Base-by-base conservation (phyloP, 2,888 invertebrate species). In the Apamea sordens region DNA sequence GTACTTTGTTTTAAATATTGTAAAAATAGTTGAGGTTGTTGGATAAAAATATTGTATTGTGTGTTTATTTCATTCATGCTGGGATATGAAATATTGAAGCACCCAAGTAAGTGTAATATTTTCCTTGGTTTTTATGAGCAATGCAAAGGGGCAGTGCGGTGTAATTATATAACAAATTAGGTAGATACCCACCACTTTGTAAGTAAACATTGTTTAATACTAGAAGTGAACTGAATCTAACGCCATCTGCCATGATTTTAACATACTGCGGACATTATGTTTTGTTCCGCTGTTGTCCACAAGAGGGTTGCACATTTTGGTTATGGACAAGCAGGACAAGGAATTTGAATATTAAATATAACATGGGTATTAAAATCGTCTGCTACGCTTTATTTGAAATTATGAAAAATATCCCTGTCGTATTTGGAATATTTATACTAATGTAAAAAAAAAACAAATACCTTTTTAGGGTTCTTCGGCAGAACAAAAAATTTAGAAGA, bases 191-290 rank as follows among this genome's bases (percentile, higher is more conserved):
- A 47, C 11, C 47, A 13, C 47, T 47, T 13, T 44, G 44, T 44
- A 44, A 44, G 44, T 44, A 44, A 44, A 44, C 36, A 44, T 44
- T 44, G 44, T 36, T 5, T 36, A 41, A 0, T n/a, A 5, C 36
- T 41, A 15, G 47, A 47, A 18, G 18, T 21, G 13, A 79, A 41
- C 2, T 53, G 10, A 70, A 32, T 28, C 0, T n/a, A 64, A 56
- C 81, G 79, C 73, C 81, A 79, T 73, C 73, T 79, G 28, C 13
- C 32, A 18, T n/a, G 11, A n/a, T 21, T 41, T n/a, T 41, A 32
- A 1, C 5, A 36, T 44, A 79, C 78, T 79, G n/a, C 28, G 47
- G 41, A 61, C 15, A 11, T 44, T n/a, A 21, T 2, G 32, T 11
- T 61, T 61, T 50, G 71, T 32, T n/a, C 15, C n/a, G n/a, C 32